Percentiles rank a stretch among this genome's conserved stretches.
Evolutionary conservation across 2,113 vertebrate genomes (phyloP).

Genomic region (Sapayoa aenigma): DNA sequence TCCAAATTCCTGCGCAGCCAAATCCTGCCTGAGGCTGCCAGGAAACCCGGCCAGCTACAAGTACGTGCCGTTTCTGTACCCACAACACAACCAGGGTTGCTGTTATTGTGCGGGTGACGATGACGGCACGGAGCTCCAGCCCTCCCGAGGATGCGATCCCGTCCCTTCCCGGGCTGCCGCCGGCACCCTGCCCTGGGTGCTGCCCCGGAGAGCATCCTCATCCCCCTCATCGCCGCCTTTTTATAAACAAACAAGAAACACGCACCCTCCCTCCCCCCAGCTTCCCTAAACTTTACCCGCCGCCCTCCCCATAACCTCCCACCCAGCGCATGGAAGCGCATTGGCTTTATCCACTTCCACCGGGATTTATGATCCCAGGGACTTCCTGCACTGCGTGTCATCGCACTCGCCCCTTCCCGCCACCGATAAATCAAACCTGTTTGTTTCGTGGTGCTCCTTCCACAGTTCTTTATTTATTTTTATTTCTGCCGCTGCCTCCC

Average conservation of each 20-base stretch:
- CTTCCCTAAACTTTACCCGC: not conserved
- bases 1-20: slow-evolving; percentile 48
- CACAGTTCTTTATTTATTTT: not conserved
- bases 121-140: not conserved
- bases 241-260: not conserved
- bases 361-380: slow-evolving; percentile 4
- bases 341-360: not conserved
- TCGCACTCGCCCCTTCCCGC: not conserved
- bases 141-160: not conserved
- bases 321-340: not conserved
- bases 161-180: not conserved
- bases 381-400: slow-evolving; percentile 35
- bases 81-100: not conserved
- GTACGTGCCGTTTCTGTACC: slow-evolving; percentile 60
- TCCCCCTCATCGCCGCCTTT: not conserved
- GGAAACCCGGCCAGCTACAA: slow-evolving; percentile 31
- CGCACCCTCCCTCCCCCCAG: not conserved
- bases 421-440: slow-evolving; percentile 2
- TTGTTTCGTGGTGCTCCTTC: not conserved
- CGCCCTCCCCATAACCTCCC: not conserved
- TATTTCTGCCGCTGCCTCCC: not conserved
- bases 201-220: not conserved
- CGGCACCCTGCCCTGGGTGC: not conserved
- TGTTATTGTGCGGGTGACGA: not conserved
- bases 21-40: slow-evolving; percentile 39